Evolutionary conservation across 1,140 invertebrate genomes (phyloP).

Genomic region (Chionoecetes opilio): DNA sequence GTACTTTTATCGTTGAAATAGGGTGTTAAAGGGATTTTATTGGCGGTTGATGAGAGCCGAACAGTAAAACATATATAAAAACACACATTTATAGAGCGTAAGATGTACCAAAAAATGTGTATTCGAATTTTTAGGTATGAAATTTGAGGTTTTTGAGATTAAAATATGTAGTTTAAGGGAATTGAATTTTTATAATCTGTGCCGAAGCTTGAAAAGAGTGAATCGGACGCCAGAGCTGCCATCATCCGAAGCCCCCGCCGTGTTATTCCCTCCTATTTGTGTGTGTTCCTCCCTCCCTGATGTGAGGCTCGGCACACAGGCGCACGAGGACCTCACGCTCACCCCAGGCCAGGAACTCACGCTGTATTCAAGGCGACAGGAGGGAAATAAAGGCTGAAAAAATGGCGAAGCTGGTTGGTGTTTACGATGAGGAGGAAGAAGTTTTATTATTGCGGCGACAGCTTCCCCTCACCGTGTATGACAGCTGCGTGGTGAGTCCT

Average conservation of each 20-base stretch:
- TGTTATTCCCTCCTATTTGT: constrained; percentile 21
- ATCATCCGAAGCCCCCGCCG: constrained; percentile 60
- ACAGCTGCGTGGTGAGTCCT: constrained; percentile 63
- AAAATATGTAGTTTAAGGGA: background rate
- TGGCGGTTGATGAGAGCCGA: too few species aligned
- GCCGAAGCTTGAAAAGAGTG: background rate
- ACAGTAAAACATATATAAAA: background rate
- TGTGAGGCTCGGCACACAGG: background rate
- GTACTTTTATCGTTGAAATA: too few species aligned
- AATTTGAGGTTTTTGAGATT: background rate
- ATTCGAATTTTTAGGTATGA: background rate
- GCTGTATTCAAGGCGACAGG: background rate
- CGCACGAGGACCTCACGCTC: background rate
- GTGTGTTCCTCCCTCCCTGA: constrained; percentile 33
- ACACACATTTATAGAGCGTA: background rate
- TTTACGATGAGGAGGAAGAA: constrained; percentile 65
- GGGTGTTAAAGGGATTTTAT: too few species aligned
- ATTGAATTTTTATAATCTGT: background rate
- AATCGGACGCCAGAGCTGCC: constrained; percentile 62
- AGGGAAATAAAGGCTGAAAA: constrained; percentile 30
- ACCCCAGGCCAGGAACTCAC: too few species aligned
- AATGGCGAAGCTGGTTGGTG: constrained; percentile 73
- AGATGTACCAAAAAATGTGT: too few species aligned
- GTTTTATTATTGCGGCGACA: constrained; percentile 49
- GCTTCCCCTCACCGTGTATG: constrained; percentile 68